phyloP scores from a whole-genome alignment of 2,797 vertebrate genomes.

The Acridotheres tristis region DNA sequence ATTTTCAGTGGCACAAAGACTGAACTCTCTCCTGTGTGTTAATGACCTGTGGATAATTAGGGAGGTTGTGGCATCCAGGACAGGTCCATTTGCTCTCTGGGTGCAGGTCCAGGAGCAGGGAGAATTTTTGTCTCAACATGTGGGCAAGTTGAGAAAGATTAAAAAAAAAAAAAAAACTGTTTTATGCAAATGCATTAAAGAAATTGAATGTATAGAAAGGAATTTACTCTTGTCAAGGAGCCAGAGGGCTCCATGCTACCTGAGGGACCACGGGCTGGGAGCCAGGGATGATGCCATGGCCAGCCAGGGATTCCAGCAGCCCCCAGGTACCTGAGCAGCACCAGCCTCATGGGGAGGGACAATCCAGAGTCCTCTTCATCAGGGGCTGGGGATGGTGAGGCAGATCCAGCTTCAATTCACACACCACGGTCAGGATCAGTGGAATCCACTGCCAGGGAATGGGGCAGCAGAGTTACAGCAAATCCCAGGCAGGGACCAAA shows the following conservation, averaged over 20 bases:
- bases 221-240: background rate
- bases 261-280: rapidly evolving
- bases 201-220: background rate
- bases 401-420: background rate
- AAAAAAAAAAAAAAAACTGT: background rate
- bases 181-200: background rate
- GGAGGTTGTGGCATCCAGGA: background rate
- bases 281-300: background rate
- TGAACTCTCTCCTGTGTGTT: background rate
- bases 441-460: rapidly evolving
- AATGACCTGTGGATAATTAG: background rate
- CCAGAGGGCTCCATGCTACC: background rate
- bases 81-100: rapidly evolving
- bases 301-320: background rate
- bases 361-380: background rate
- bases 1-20: background rate
- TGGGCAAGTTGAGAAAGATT: background rate
- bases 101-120: background rate
- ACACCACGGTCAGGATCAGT: background rate
- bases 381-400: background rate
- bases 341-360: background rate
- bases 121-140: background rate
- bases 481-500: background rate
- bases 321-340: background rate
- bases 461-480: background rate